Base-by-base conservation (phyloP, 2,888 invertebrate genomes). In the Phoronis australis region DNA sequence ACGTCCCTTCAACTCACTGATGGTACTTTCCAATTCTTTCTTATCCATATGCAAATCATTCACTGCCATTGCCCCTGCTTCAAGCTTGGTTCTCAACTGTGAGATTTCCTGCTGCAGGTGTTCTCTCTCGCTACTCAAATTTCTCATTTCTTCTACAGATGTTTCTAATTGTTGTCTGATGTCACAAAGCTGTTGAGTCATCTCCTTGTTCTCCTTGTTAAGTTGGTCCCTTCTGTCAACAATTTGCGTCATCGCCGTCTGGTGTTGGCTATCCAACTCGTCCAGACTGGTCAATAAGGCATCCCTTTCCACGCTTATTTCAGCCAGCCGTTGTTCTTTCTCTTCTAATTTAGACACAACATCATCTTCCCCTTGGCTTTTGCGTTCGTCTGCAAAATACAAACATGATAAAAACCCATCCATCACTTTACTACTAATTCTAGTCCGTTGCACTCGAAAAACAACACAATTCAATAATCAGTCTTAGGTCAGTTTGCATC, bases 251-350 rank as follows among this genome's bases (percentile, higher is more conserved):
- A 66, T 60, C 0, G 86, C 87, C 61, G 82, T 77, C 62, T 85
- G 83, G 67, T 88, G 86, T 72, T 88, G 87, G 42, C 75, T 80
- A 65, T 89, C 88, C 59, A 89, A 75, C 66, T 87, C 87, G 61
- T 87, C 87, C 47, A 89, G 76, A 60, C 81, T 84, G 4, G 72
- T 69, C 20, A 82, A 80, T 21, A 85, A 77, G 54, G 81, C 80
- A 25, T 56, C 54, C 41, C 64, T 64, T 27, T 66, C 65, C n/a
- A 51, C 39, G 24, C 50, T 44, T 37, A 66, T 35, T 20, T 56
- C 57, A 9, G 51, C 55, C 42, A 66, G 53, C 41, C 61, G 59
- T 37, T 51, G 51, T 49, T 59, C 58, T 51, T 59, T 64, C 20
- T 61, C 50, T 42, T 47, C 25, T 15, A 61, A 24, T 45, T 55